Conservation (phyloP, 1,140 invertebrate genomes). For the Drosophila bocqueti region DNA sequence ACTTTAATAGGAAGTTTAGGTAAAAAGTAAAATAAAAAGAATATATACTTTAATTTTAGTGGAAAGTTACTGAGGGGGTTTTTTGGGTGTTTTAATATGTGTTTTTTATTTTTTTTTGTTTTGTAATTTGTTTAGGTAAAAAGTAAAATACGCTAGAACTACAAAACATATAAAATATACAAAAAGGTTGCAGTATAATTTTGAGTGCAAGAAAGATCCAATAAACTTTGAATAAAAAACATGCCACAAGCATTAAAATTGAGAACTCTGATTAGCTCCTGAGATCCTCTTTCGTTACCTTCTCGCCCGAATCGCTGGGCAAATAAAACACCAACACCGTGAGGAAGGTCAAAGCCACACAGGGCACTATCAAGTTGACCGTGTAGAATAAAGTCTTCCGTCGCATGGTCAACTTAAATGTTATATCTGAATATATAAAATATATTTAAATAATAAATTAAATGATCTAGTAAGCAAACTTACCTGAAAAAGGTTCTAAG, state of each 20-base stretch:
- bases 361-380: constrained; percentile 95
- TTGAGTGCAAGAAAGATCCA: neutral
- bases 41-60: too few species aligned
- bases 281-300: constrained; percentile 86
- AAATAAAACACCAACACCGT: constrained; percentile 98
- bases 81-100: too few species aligned
- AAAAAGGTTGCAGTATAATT: neutral
- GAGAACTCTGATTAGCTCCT: neutral
- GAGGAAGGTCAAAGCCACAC: constrained; percentile 96
- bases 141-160: neutral
- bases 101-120: too few species aligned
- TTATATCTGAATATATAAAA: constrained; percentile 90
- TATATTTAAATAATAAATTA: neutral
- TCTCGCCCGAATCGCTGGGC: constrained; percentile 97
- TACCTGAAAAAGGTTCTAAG: constrained; percentile 92
- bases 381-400: constrained; percentile 97
- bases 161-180: constrained; percentile 16
- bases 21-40: neutral
- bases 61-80: too few species aligned
- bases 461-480: neutral
- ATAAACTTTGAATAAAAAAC: neutral
- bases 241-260: constrained; percentile 29
- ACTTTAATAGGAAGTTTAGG: neutral
- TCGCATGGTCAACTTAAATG: constrained; percentile 97
- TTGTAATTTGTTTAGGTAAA: neutral